These are phyloP conservation scores for Hystrix brachyura DNA, from an alignment of 2,113 vertebrate genomes.

Conservation along the genomic window DNA sequence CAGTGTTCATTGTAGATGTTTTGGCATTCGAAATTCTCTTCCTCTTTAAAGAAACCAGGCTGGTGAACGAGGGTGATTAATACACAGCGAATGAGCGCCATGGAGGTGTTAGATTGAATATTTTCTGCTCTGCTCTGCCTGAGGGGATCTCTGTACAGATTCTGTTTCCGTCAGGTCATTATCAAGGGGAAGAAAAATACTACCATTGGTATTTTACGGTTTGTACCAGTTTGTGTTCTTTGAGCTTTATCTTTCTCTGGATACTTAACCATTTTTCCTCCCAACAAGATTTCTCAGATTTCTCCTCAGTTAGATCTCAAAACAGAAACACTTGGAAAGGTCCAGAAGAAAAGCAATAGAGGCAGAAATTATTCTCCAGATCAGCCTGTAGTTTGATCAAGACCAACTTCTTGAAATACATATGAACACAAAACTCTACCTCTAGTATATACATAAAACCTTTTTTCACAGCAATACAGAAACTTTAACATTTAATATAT, in stretches of 20 bases:
- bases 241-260: background rate
- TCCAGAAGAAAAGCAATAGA: conserved; percentile 27
- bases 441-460: conserved; percentile 67
- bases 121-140: background rate
- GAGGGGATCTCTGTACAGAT: conserved; percentile 10
- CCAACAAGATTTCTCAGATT: background rate
- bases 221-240: background rate
- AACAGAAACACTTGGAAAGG: background rate
- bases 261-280: background rate
- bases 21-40: background rate
- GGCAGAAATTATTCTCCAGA: conserved; percentile 56
- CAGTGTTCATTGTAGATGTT: background rate
- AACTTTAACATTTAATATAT: background rate
- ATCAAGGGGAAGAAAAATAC: conserved; percentile 4
- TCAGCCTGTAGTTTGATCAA: conserved; percentile 78
- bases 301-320: background rate
- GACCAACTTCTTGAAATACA: conserved; percentile 50
- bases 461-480: background rate
- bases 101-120: background rate
- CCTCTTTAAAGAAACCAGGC: background rate
- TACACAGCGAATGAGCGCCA: background rate
- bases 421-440: conserved; percentile 60
- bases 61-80: background rate
- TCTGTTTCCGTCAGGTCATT: background rate
- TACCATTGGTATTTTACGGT: background rate